phyloP scores from a whole-genome alignment of 2,888 invertebrate species.

The Ectemnius lituratus region DNA sequence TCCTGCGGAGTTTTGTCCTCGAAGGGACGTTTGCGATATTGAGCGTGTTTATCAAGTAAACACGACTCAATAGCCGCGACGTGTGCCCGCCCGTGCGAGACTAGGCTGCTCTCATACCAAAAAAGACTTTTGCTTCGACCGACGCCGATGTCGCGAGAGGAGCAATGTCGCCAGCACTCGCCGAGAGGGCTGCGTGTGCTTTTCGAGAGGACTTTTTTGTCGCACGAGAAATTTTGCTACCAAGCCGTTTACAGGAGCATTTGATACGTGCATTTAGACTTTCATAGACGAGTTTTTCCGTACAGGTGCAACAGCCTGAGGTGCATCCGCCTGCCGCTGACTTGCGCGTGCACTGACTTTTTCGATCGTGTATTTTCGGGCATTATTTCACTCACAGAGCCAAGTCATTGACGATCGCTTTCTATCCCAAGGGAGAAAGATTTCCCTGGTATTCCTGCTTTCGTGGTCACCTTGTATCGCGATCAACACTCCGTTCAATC shows the following conservation, averaged over 20 bases:
- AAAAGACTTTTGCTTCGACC: conserved; percentile 24
- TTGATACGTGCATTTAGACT: conserved; percentile 58
- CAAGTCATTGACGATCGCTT: conserved; percentile 1
- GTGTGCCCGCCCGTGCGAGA: conserved; percentile 37
- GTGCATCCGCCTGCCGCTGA: conserved; percentile 16
- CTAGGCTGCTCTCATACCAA: conserved; percentile 5
- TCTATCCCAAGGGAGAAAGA: neutral
- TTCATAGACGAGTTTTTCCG: conserved; percentile 53
- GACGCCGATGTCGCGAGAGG: conserved; percentile 33
- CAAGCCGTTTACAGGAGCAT: conserved; percentile 49
- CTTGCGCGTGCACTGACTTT: conserved; percentile 29
- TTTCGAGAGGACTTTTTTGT: conserved; percentile 46
- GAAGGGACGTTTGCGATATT: conserved; percentile 52
- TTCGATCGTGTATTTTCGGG: conserved; percentile 57
- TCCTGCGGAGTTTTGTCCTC: neutral
- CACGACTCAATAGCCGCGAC: conserved; percentile 63
- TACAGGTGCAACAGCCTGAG: conserved; percentile 19
- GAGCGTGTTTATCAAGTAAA: conserved; percentile 67
- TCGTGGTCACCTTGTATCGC: neutral
- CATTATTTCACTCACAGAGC: conserved; percentile 56
- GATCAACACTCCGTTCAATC: neutral
- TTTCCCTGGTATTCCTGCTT: neutral
- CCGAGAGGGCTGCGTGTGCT: conserved; percentile 16
- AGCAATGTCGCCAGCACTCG: conserved; percentile 53
- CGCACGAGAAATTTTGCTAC: conserved; percentile 46